Conservation (phyloP, 2,888 invertebrate genomes). For the Torymus auratus region DNA sequence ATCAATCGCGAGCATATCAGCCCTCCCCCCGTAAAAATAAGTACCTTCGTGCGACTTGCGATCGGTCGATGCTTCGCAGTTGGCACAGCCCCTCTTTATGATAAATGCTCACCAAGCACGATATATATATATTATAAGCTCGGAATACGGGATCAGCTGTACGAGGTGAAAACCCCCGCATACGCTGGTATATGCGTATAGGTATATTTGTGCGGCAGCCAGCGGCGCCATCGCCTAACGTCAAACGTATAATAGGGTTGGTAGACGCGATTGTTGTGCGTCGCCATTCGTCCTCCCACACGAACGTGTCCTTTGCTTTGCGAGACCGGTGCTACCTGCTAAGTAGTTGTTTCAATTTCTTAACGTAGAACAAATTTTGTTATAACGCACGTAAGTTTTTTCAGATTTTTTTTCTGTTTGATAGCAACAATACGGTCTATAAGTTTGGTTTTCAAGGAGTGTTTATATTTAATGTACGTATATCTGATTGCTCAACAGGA, state of each 20-base stretch:
- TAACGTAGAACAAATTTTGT: no score
- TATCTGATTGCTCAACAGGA: conserved; percentile 54
- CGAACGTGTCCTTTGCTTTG: neutral
- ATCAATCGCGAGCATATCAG: no score
- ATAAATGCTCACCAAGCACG: no score
- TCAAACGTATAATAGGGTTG: neutral
- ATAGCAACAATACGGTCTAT: neutral
- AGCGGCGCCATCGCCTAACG: conserved; percentile 40
- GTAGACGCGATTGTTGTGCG: conserved; percentile 10
- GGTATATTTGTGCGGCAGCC: neutral
- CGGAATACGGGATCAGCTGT: conserved; percentile 2
- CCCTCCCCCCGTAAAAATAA: no score
- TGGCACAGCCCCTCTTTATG: no score
- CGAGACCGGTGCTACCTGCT: conserved; percentile 9
- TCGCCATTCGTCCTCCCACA: neutral
- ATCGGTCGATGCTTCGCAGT: no score
- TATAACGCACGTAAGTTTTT: no score
- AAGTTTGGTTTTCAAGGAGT: neutral
- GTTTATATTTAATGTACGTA: no score
- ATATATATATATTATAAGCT: no score
- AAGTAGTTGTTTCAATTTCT: neutral
- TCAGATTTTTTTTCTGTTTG: neutral
- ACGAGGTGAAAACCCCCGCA: conserved; percentile 2
- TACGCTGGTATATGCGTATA: neutral
- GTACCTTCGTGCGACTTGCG: no score